These are phyloP conservation scores for Ceyx erithaca DNA, from an alignment of 2,797 vertebrate species.

Conservation along the genomic window DNA sequence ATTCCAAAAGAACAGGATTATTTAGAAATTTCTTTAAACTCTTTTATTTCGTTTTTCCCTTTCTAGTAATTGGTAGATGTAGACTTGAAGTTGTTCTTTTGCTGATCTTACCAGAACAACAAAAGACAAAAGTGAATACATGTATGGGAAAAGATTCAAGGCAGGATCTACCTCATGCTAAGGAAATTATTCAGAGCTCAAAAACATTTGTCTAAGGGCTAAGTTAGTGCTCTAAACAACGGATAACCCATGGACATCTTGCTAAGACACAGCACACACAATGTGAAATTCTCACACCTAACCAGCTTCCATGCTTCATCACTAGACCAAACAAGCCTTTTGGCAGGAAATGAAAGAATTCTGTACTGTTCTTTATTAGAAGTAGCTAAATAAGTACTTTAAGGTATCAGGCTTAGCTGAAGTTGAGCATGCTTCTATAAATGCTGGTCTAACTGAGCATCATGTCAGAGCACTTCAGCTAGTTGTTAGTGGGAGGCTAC, in stretches of 20 bases:
- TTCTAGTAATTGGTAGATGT: background rate
- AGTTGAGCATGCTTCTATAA: slow-evolving; percentile 12
- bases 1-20: background rate
- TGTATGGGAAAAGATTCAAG: background rate
- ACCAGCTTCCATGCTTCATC: background rate
- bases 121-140: background rate
- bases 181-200: background rate
- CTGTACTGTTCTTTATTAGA: slow-evolving; percentile 2
- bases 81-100: background rate
- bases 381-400: slow-evolving; percentile 22
- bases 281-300: slow-evolving; percentile 4
- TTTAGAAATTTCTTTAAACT: background rate
- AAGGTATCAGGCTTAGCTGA: background rate
- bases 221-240: background rate
- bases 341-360: slow-evolving; percentile 16
- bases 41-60: accelerated
- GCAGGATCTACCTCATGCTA: background rate
- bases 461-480: slow-evolving; percentile 14
- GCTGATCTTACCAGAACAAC: background rate
- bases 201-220: background rate
- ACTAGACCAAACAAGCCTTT: background rate
- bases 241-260: background rate
- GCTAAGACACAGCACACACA: background rate
- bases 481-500: slow-evolving; percentile 18
- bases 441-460: background rate